These are phyloP conservation scores for Patella depressa DNA, from an alignment of 2,888 invertebrate genomes.

Conservation along the genomic window DNA sequence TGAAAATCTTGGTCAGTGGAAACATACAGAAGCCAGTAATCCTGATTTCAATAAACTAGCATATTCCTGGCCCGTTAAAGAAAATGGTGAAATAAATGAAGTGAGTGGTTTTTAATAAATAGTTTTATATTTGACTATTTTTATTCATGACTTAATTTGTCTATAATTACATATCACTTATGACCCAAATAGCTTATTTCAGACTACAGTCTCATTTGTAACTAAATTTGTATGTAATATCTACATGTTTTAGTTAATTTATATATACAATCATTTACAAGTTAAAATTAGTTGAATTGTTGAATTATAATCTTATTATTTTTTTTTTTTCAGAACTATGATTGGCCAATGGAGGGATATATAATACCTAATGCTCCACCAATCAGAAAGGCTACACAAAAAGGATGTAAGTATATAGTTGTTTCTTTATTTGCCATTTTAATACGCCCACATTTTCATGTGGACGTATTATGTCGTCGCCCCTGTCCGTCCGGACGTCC, in stretches of 20 bases:
- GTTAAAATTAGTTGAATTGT: neutral
- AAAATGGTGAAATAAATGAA: slow-evolving; percentile 64
- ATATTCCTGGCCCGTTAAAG: slow-evolving; percentile 69
- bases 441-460: no score
- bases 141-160: no score
- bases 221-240: no score
- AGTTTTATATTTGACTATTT: no score
- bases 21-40: slow-evolving; percentile 65
- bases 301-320: neutral
- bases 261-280: neutral
- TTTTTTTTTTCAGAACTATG: slow-evolving; percentile 61
- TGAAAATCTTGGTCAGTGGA: slow-evolving; percentile 71
- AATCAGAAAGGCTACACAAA: slow-evolving; percentile 36
- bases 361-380: slow-evolving; percentile 69
- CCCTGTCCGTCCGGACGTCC: no score
- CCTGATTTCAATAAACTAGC: slow-evolving; percentile 70
- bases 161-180: no score
- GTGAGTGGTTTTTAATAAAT: slow-evolving; percentile 36
- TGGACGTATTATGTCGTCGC: no score
- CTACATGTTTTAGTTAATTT: no score
- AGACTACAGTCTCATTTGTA: no score
- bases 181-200: no score
- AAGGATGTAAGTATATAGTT: slow-evolving; percentile 49
- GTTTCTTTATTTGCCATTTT: no score
- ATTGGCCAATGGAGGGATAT: slow-evolving; percentile 72